Percentiles rank a stretch among this genome's conserved stretches.
phyloP scores from a whole-genome alignment of 1,140 invertebrate species.

The Drosophila sulfurigaster region DNA sequence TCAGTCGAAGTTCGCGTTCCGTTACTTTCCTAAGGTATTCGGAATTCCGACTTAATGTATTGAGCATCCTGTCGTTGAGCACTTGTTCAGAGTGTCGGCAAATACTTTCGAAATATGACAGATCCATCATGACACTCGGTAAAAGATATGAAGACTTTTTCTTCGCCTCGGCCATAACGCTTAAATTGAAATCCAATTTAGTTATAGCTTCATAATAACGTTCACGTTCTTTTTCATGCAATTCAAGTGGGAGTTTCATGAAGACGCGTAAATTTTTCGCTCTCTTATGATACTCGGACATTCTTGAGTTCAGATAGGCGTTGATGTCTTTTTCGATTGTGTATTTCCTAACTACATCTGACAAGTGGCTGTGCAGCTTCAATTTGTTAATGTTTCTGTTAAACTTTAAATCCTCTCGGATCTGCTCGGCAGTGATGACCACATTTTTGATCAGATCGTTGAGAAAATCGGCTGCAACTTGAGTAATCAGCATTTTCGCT shows the following conservation, averaged over 20 bases:
- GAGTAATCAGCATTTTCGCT: not conserved
- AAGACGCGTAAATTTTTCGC: slow-evolving; percentile 21
- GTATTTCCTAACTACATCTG: not conserved
- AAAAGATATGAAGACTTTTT: slow-evolving; percentile 10
- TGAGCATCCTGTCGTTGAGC: slow-evolving; percentile 11
- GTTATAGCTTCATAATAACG: slow-evolving; percentile 13
- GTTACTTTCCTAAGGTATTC: slow-evolving; percentile 19
- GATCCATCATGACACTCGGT: slow-evolving; percentile 38
- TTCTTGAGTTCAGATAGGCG: slow-evolving; percentile 18
- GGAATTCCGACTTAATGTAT: slow-evolving; percentile 8
- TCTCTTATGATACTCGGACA: slow-evolving; percentile 54
- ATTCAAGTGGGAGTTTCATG: accelerated
- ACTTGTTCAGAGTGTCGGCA: slow-evolving; percentile 22
- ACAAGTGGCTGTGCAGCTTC: not conserved
- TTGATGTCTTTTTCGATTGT: slow-evolving; percentile 14
- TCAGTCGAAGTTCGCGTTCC: slow-evolving; percentile 23
- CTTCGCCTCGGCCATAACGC: slow-evolving; percentile 1
- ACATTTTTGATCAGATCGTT: not conserved
- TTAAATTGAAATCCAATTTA: slow-evolving; percentile 6
- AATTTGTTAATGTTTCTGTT: not conserved
- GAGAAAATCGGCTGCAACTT: not conserved
- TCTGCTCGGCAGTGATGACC: not conserved
- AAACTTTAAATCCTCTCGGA: not conserved
- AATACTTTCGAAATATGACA: slow-evolving; percentile 28
- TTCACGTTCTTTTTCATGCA: accelerated